A percentile compares a stretch with the other conserved stretches of the same genome.
These are phyloP conservation scores for Hydrocynus forskahlii DNA, from an alignment of 2,797 vertebrate species.

Conservation along the genomic window DNA sequence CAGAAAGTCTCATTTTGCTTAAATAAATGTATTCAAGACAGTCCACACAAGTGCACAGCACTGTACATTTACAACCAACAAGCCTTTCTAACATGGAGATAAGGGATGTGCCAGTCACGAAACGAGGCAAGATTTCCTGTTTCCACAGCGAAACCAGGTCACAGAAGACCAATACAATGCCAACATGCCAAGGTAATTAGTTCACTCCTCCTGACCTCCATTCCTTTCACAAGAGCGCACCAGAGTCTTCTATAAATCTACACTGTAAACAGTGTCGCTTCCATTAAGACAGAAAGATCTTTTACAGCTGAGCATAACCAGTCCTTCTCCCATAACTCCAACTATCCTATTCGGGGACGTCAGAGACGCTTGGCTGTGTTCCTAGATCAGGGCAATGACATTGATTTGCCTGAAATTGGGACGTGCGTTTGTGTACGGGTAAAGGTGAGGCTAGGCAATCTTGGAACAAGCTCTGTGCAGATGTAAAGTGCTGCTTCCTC, in stretches of 20 bases:
- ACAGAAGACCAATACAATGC: neutral
- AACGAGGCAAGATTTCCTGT: neutral
- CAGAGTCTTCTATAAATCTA: neutral
- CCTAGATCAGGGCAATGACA: neutral
- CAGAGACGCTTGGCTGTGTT: neutral
- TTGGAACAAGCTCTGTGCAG: neutral
- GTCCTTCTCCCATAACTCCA: neutral
- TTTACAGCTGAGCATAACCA: neutral
- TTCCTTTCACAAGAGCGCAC: neutral
- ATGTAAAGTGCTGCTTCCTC: slow-evolving; percentile 7
- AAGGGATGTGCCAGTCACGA: neutral
- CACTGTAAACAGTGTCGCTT: neutral
- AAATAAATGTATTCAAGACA: no score
- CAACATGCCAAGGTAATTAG: neutral
- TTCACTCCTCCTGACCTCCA: neutral
- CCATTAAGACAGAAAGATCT: neutral
- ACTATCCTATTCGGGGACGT: neutral
- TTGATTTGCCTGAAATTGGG: neutral
- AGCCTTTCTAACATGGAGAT: neutral
- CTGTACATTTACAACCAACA: no score
- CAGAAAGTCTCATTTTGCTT: no score
- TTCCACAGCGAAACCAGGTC: slow-evolving; percentile 22
- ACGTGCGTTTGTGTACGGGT: slow-evolving; percentile 2
- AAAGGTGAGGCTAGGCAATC: slow-evolving; percentile 11
- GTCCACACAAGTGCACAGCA: no score